Evolutionary conservation across 1,140 invertebrate genomes (phyloP).

Genomic region (Gonioctena quinquepunctata): DNA sequence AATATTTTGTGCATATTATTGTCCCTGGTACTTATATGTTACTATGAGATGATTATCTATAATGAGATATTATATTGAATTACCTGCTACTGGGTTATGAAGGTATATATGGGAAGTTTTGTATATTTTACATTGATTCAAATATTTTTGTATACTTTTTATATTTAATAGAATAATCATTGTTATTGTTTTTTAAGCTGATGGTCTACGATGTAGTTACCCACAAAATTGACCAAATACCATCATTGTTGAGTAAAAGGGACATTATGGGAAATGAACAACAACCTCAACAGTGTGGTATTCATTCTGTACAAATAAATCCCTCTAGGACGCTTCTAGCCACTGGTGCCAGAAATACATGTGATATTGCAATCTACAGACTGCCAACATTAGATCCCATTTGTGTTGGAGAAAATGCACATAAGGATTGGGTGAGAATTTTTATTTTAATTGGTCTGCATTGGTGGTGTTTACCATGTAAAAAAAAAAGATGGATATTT

Average conservation of each 20-base stretch:
- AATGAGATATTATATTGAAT: no score
- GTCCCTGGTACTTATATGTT: no score
- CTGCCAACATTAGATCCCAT: slow-evolving; percentile 92
- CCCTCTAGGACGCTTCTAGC: slow-evolving; percentile 88
- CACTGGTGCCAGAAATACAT: slow-evolving; percentile 90
- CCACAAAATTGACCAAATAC: slow-evolving; percentile 82
- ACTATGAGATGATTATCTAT: no score
- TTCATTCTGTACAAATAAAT: slow-evolving; percentile 92
- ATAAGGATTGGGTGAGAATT: slow-evolving; percentile 82
- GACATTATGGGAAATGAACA: slow-evolving; percentile 57
- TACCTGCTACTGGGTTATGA: no score
- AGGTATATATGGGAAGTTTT: no score
- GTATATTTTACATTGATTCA: no score
- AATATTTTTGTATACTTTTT: no score
- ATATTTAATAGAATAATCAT: no score
- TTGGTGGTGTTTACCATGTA: no score
- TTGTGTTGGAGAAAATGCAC: slow-evolving; percentile 89
- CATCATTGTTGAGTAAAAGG: slow-evolving; percentile 72
- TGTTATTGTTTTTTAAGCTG: slow-evolving; percentile 65
- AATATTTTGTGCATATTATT: no score
- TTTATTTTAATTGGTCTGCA: not conserved
- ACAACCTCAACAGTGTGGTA: slow-evolving; percentile 79
- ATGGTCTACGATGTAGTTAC: slow-evolving; percentile 83
- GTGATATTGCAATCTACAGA: slow-evolving; percentile 91
- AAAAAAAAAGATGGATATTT: no score